Evolutionary conservation across 1,140 invertebrate genomes (phyloP), one percentile per base, ranked within the genome.

Genomic region (Wasmannia auropunctata): DNA sequence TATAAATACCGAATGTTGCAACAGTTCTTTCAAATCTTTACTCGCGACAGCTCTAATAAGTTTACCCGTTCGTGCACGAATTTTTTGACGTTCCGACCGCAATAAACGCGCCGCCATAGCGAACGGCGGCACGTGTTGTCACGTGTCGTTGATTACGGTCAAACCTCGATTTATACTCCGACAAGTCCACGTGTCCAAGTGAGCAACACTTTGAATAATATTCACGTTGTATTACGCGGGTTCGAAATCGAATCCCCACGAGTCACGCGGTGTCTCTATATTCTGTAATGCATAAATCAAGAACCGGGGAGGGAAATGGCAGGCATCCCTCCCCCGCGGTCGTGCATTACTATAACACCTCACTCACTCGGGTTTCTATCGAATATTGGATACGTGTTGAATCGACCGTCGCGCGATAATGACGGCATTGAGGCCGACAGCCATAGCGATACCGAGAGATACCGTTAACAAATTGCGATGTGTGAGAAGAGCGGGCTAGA

Each of bases 141-240:
- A 94, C 94, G 94, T 95, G 94, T 85, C 93, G 83, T 88, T 88
- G 92, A 93, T 90, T 91, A 91, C 87, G 90, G 92, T 92, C 91
- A 93, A 92, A 89, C 85, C 91, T 87, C 91, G 89, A 92, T 93
- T 92, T 93, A n/a, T n/a, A 92, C 88, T 88, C 88, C 90, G 77
- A 75, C 86, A 62, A 84, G 92, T 89, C 87, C 91, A 91, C 88
- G 89, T 93, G 90, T 90, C 90, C 92, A 92, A 94, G 93, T 93
- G 93, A 93, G 92, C 93, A 94, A 94, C 93, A 93, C 92, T 92
- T 92, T 91, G 92, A 94, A 94, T 93, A 94, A 93, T 91, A 91
- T 89, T 91, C 86, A 87, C 88, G 88, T 90, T 87, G 75, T 83
- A 77, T 58, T 84, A 58, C 65, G 62, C 58, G 43, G 54, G 8